These are phyloP conservation scores for Kuschelorhynchus macadamiae DNA, from an alignment of 2,888 invertebrate genomes.

Conservation along the genomic window DNA sequence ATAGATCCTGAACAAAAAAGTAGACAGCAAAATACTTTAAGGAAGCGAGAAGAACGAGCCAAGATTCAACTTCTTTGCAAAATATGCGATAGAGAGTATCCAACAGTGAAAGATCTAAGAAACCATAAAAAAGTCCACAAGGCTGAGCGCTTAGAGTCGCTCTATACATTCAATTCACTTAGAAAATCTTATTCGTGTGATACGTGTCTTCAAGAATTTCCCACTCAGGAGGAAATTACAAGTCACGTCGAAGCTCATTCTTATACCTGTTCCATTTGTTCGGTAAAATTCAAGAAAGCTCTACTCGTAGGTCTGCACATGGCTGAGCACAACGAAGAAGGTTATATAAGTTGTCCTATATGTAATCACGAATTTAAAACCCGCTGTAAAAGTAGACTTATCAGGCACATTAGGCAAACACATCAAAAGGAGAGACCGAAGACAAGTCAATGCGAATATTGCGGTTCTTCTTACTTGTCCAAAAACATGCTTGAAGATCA, in stretches of 20 bases:
- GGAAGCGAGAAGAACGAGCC: conserved; percentile 20
- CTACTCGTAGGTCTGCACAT: conserved; percentile 41
- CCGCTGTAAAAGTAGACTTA: conserved; percentile 56
- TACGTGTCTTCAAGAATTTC: conserved; percentile 58
- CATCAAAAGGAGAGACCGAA: conserved; percentile 61
- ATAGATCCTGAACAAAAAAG: neutral
- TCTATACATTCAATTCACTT: conserved; percentile 58
- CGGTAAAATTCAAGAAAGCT: conserved; percentile 36
- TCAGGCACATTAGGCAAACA: conserved; percentile 62
- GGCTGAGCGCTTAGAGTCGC: conserved; percentile 63
- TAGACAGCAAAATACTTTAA: conserved; percentile 14
- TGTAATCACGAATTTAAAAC: conserved; percentile 60
- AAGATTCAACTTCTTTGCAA: conserved; percentile 52
- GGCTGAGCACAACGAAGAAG: conserved; percentile 42
- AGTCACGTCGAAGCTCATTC: conserved; percentile 39
- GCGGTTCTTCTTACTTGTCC: conserved; percentile 42
- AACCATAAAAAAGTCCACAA: conserved; percentile 58
- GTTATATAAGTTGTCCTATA: conserved; percentile 40
- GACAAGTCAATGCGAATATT: conserved; percentile 46
- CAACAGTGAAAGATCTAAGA: conserved; percentile 55
- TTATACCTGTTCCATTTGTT: conserved; percentile 37
- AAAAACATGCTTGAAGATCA: conserved; percentile 47
- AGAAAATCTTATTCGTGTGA: conserved; percentile 59
- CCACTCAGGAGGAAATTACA: conserved; percentile 50
- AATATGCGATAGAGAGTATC: conserved; percentile 57